Evolutionary conservation across 2,113 vertebrate genomes (phyloP).

Genomic region (Syrmaticus mikado): DNA sequence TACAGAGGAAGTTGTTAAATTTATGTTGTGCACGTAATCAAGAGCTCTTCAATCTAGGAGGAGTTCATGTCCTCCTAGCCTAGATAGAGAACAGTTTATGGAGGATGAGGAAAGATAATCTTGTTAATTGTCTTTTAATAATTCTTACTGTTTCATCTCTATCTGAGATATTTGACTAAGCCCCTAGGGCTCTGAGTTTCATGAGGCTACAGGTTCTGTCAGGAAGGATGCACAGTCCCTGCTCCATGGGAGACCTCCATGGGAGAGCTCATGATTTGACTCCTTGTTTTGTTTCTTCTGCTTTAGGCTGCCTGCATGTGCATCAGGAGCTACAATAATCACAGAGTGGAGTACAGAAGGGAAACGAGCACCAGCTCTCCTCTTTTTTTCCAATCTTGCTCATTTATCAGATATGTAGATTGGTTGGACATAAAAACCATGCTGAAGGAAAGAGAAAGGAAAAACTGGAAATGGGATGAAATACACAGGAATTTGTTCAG

Average conservation of each 20-base stretch:
- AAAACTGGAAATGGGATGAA: neutral
- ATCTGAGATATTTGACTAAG: constrained; percentile 28
- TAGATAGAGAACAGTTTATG: neutral
- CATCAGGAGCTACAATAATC: neutral
- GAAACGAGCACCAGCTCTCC: neutral
- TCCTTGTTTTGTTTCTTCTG: neutral
- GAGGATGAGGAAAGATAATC: constrained; percentile 24
- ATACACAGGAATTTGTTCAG: neutral
- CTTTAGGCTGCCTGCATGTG: neutral
- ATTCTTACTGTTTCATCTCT: constrained; percentile 11
- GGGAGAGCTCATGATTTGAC: neutral
- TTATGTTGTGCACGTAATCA: neutral
- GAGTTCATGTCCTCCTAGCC: neutral
- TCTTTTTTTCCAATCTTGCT: neutral
- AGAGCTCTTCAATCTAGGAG: neutral
- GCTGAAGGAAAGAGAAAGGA: neutral
- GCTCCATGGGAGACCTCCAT: neutral
- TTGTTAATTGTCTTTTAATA: constrained; percentile 44
- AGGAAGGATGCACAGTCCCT: neutral
- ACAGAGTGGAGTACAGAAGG: neutral
- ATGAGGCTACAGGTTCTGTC: constrained; percentile 27
- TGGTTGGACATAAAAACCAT: neutral
- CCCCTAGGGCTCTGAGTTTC: neutral
- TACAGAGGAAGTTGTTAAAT: neutral
- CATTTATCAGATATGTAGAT: rapidly evolving